Percentiles rank a stretch among this genome's conserved stretches.
Conservation (phyloP, 2,888 invertebrate species). For the Athetis lepigone region DNA sequence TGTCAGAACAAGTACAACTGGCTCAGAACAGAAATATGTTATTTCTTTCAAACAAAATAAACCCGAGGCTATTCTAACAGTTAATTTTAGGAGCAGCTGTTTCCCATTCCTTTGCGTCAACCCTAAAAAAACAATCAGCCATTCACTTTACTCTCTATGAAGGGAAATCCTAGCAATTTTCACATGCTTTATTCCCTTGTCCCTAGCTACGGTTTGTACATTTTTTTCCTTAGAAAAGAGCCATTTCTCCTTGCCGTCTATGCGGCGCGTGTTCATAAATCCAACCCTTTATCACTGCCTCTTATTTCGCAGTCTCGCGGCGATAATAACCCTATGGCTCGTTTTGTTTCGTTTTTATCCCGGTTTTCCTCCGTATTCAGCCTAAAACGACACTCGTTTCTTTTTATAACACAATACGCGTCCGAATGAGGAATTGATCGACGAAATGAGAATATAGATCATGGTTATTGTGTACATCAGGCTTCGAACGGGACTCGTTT, state of each 20-base stretch:
- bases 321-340: conserved; percentile 79
- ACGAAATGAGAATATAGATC: conserved; percentile 50
- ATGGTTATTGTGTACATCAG: conserved; percentile 41
- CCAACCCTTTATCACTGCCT: conserved; percentile 80
- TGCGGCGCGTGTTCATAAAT: conserved; percentile 76
- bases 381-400: conserved; percentile 53
- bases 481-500: conserved; percentile 19
- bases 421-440: conserved; percentile 54
- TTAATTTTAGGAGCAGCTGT: conserved; percentile 62
- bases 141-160: conserved; percentile 63
- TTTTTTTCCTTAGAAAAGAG: conserved; percentile 64
- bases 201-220: conserved; percentile 54
- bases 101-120: conserved; percentile 60
- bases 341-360: conserved; percentile 73
- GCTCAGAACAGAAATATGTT: conserved; percentile 48
- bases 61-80: conserved; percentile 46
- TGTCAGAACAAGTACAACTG: conserved; percentile 37
- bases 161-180: conserved; percentile 65
- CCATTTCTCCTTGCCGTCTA: conserved; percentile 75
- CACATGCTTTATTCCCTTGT: conserved; percentile 67
- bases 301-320: conserved; percentile 73
- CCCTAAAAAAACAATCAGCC: conserved; percentile 65
- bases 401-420: conserved; percentile 59
- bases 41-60: conserved; percentile 56
- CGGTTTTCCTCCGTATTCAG: conserved; percentile 50